These are phyloP conservation scores for Zingel zingel DNA, from an alignment of 2,113 vertebrate genomes.

Conservation along the genomic window DNA sequence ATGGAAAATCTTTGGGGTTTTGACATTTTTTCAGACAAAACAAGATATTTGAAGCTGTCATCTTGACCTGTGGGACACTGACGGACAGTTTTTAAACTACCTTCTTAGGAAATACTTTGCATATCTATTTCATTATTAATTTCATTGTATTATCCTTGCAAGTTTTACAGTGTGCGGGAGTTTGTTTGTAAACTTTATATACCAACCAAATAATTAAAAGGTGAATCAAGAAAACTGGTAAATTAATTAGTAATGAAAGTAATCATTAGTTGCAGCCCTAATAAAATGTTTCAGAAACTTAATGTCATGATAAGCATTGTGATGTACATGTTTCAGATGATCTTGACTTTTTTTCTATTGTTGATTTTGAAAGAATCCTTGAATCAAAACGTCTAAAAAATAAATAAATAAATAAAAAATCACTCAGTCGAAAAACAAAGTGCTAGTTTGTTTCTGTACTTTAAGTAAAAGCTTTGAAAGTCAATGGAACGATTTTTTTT, in stretches of 20 bases:
- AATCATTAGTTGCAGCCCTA: neutral
- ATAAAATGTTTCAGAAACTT: neutral
- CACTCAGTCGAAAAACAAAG: neutral
- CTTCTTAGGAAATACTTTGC: too few species aligned
- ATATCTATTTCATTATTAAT: too few species aligned
- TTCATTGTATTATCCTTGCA: too few species aligned
- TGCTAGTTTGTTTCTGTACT: neutral
- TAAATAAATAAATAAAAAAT: too few species aligned
- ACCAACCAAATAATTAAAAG: neutral
- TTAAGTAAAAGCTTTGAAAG: neutral
- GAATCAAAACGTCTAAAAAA: too few species aligned
- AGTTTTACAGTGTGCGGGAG: too few species aligned
- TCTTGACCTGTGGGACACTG: neutral
- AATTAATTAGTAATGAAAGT: neutral
- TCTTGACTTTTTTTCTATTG: neutral
- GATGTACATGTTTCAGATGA: neutral
- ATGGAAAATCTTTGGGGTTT: too few species aligned
- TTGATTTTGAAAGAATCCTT: neutral
- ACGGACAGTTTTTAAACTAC: neutral
- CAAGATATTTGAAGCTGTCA: neutral
- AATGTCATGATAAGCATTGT: neutral
- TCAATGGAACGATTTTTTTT: neutral
- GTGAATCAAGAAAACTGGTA: neutral
- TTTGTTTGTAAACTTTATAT: neutral
- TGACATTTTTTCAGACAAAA: too few species aligned